Percentiles rank a stretch among this genome's conserved stretches.
Evolutionary conservation across 2,888 invertebrate species (phyloP).

Genomic region (Pyrrhosoma nymphula): DNA sequence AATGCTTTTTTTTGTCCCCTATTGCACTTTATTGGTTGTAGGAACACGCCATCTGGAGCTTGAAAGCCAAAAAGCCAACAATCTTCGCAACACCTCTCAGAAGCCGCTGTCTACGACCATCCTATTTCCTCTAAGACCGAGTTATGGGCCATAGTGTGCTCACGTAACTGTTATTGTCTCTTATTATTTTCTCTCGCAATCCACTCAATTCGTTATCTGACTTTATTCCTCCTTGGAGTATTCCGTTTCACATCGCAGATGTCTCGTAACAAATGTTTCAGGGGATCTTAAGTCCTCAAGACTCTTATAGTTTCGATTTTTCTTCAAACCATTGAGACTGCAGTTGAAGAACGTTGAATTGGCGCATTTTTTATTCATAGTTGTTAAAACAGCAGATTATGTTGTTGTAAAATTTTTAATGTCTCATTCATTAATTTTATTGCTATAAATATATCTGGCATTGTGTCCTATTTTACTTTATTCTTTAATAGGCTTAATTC

Average conservation of each 20-base stretch:
- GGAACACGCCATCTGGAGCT: neutral
- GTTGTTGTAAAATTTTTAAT: too few species aligned
- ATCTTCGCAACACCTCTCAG: neutral
- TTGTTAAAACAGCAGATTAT: too few species aligned
- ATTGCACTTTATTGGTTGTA: neutral
- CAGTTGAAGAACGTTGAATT: too few species aligned
- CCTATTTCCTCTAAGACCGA: neutral
- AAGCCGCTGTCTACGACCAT: neutral
- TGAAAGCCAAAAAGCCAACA: neutral
- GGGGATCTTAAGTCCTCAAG: too few species aligned
- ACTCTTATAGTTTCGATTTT: too few species aligned
- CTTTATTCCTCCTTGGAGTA: neutral
- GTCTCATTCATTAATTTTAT: too few species aligned
- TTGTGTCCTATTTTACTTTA: too few species aligned
- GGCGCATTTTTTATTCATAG: too few species aligned
- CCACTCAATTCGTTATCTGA: neutral
- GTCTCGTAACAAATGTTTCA: too few species aligned
- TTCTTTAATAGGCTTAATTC: too few species aligned
- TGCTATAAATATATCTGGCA: too few species aligned
- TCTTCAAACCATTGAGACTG: too few species aligned
- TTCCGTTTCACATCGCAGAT: neutral
- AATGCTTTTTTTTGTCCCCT: neutral
- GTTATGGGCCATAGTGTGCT: neutral
- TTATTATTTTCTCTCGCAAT: neutral
- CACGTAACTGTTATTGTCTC: neutral